Evolutionary conservation across 2,888 invertebrate genomes (phyloP), one percentile per base, ranked within the genome.

Genomic region (Xestia sexstrigata): DNA sequence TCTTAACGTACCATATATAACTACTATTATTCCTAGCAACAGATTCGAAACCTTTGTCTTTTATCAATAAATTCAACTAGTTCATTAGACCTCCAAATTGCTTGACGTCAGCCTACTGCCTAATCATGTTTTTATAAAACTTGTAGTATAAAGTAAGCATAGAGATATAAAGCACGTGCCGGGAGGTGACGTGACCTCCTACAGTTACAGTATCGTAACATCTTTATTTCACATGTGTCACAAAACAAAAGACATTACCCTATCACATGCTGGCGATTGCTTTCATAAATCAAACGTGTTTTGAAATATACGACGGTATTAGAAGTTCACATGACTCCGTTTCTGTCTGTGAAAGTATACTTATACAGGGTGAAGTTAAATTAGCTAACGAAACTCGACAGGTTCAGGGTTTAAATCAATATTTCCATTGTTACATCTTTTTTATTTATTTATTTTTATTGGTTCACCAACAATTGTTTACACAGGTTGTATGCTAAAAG

Each of bases 151-250:
- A 65, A 65, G 42, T 87, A 82, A 87, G 88, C 76, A 85, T 82
- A 49, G n/a, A 69, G 81, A 81, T 84, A 78, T 69, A 39, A 70
- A 73, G 87, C 89, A 89, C 88, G 89, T 86, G 88, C 89, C 49
- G 30, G 30, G 26, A 47, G 75, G 17, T 90, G 66, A 69, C 90
- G 89, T 90, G 90, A 91, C 88, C 85, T 74, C 78, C 62, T 39
- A 78, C 88, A 87, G 86, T 90, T 87, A 86, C 76, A 83, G 62
- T 77, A 75, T 78, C 85, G 76, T 71, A 82, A 89, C 79, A 81
- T 86, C 87, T 87, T 78, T 84, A 90, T 87, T 89, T 70, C 52
- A 58, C 82, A 85, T 80, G 79, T 84, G 80, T 73, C 78, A 83
- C 81, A 83, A 62, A 20, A 77, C 72, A 84, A 74, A 83, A 63